Percentiles rank a stretch among this genome's conserved stretches.
phyloP scores from a whole-genome alignment of 1,140 invertebrate genomes.

The Battus philenor region DNA sequence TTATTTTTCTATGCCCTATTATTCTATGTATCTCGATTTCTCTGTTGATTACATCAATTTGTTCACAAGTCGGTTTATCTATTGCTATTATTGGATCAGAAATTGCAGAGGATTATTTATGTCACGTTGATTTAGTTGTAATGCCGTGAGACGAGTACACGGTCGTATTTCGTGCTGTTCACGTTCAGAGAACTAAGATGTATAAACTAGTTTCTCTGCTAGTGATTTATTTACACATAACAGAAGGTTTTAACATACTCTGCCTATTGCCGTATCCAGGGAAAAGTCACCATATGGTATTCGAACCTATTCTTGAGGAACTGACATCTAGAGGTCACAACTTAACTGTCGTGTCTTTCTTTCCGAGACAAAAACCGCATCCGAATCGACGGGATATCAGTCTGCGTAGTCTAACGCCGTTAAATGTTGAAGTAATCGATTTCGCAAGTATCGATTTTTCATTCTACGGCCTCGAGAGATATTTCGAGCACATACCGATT shows the following conservation, averaged over 20 bases:
- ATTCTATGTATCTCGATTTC: no score
- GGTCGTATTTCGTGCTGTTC: no score
- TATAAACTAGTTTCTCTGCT: no score
- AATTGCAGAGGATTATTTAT: no score
- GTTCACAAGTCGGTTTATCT: no score
- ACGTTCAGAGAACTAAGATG: no score
- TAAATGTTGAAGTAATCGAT: constrained; percentile 32
- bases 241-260: constrained; percentile 67
- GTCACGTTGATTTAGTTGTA: no score
- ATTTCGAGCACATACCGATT: constrained; percentile 21
- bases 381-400: constrained; percentile 34
- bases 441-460: constrained; percentile 19
- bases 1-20: no score
- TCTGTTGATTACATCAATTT: no score
- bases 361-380: constrained; percentile 49
- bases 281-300: constrained; percentile 83
- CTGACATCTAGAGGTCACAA: constrained; percentile 80
- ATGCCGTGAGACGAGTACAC: no score
- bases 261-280: constrained; percentile 80
- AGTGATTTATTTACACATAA: no score
- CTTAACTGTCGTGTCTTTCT: constrained; percentile 81
- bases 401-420: constrained; percentile 25
- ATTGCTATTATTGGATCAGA: no score
- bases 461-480: constrained; percentile 21
- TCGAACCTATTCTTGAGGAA: constrained; percentile 79